These are phyloP conservation scores for Drosophila parthenogenetica DNA, from an alignment of 2,888 invertebrate genomes.

Conservation along the genomic window DNA sequence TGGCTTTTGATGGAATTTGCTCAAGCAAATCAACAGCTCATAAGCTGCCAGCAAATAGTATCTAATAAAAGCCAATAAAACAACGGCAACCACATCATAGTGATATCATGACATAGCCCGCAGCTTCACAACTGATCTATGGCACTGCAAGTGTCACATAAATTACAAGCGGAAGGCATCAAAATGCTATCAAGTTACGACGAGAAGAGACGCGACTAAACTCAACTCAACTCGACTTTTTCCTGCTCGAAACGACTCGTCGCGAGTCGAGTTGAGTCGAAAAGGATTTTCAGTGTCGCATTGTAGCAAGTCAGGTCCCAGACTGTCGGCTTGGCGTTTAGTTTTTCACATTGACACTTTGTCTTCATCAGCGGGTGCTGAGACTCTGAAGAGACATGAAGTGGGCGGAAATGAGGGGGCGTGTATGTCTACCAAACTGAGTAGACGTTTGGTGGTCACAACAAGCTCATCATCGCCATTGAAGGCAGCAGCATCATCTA, in stretches of 20 bases:
- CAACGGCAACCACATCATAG: constrained; percentile 12
- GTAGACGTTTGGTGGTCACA: constrained; percentile 57
- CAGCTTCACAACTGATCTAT: constrained; percentile 71
- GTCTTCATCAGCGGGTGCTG: constrained; percentile 67
- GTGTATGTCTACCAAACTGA: background rate
- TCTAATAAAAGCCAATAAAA: constrained; percentile 59
- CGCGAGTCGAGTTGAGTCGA: constrained; percentile 39
- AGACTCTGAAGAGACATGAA: background rate
- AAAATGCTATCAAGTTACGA: constrained; percentile 71
- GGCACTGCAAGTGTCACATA: constrained; percentile 79
- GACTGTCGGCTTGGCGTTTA: constrained; percentile 67
- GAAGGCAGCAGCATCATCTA: constrained; percentile 50
- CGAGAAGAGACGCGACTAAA: constrained; percentile 22
- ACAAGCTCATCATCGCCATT: constrained; percentile 74
- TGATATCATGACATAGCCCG: constrained; percentile 46
- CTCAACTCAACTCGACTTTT: constrained; percentile 14
- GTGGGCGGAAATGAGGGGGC: background rate
- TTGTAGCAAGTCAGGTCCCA: constrained; percentile 56
- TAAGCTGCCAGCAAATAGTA: constrained; percentile 48
- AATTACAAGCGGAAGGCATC: constrained; percentile 80
- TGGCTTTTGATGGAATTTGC: constrained; percentile 57
- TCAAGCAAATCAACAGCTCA: constrained; percentile 64
- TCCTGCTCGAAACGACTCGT: constrained; percentile 16
- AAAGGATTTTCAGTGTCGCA: constrained; percentile 71
- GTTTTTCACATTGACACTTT: constrained; percentile 77